These are phyloP conservation scores for Allygus modestus DNA, from an alignment of 2,888 invertebrate species.

Conservation along the genomic window DNA sequence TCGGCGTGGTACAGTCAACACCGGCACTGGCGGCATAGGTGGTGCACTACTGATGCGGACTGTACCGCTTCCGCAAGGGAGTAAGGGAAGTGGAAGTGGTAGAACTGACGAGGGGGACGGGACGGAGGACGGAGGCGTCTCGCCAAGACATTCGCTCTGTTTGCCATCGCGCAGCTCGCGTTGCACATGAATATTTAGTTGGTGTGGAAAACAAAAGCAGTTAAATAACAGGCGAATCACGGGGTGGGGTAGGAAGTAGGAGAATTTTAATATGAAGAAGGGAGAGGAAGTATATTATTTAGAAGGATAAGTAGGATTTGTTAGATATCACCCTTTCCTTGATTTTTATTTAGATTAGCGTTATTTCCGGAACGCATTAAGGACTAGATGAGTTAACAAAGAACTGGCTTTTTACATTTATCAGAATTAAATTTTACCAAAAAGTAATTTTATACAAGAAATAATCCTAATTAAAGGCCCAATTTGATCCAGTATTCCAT, in stretches of 20 bases:
- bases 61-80: constrained; percentile 58
- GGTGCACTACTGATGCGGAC: constrained; percentile 22
- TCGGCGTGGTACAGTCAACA: constrained; percentile 14
- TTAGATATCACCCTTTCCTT: no score
- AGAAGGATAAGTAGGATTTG: no score
- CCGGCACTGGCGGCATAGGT: not conserved
- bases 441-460: no score
- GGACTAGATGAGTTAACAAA: no score
- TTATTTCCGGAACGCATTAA: no score
- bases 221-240: not conserved
- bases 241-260: not conserved
- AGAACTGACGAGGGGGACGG: constrained; percentile 14
- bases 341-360: no score
- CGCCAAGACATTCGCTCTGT: constrained; percentile 28
- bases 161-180: not conserved
- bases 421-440: no score
- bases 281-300: not conserved
- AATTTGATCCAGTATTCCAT: no score
- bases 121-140: not conserved
- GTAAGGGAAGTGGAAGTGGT: no score
- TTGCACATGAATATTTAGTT: constrained; percentile 14
- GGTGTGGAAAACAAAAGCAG: not conserved
- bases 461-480: no score
- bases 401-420: no score
- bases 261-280: not conserved